Conservation (phyloP, 2,113 vertebrate genomes). For the Protobothrops mucrosquamatus region DNA sequence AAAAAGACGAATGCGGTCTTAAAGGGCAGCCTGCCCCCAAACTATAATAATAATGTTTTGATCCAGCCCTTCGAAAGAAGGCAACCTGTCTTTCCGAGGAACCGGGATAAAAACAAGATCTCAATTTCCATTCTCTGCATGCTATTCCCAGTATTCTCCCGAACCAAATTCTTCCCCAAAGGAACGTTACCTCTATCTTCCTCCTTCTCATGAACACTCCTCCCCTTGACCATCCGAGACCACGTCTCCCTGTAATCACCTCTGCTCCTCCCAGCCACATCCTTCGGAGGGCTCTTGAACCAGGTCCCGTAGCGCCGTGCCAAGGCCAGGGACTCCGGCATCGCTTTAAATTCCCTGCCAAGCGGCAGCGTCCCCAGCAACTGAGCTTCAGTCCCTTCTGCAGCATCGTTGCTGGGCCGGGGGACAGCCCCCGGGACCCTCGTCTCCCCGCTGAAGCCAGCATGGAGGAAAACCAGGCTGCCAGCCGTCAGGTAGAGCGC, state of each 20-base stretch:
- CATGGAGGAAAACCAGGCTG: constrained; percentile 89
- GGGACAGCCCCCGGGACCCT: constrained; percentile 49
- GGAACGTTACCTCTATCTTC: constrained; percentile 84
- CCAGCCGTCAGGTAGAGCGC: constrained; percentile 90
- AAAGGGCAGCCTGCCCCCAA: not conserved
- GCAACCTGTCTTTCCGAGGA: not conserved
- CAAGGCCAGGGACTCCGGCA: constrained; percentile 29
- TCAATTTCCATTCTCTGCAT: not conserved
- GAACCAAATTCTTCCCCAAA: not conserved
- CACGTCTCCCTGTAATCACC: constrained; percentile 76
- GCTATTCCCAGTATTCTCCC: not conserved
- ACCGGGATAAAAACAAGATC: not conserved
- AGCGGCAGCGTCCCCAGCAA: constrained; percentile 70
- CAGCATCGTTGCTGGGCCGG: constrained; percentile 45
- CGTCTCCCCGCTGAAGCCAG: constrained; percentile 78
- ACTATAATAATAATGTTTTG: not conserved
- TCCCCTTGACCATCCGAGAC: constrained; percentile 78
- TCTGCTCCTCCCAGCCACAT: constrained; percentile 57
- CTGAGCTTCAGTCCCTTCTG: constrained; percentile 61
- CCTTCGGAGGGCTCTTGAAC: constrained; percentile 75
- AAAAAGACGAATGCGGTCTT: not conserved
- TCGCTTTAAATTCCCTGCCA: constrained; percentile 75
- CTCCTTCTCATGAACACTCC: constrained; percentile 80
- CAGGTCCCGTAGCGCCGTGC: constrained; percentile 76
- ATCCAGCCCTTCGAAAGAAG: not conserved